Conservation (phyloP, 2,113 vertebrate genomes). For the Passer montanus region DNA sequence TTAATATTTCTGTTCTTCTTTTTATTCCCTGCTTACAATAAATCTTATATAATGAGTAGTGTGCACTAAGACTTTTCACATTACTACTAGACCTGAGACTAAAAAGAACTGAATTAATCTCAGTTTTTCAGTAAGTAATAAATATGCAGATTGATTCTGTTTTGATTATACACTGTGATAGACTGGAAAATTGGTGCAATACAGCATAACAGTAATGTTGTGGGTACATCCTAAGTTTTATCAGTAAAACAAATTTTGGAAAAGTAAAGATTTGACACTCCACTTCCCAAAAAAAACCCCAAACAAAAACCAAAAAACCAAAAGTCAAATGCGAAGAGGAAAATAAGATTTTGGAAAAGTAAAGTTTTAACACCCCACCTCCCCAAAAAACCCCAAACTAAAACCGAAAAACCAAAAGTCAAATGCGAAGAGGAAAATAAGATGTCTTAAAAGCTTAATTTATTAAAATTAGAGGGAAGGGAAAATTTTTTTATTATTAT, state of each 20-base stretch:
- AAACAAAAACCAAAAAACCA: not conserved
- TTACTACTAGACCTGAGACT: not conserved
- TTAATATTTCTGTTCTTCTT: not conserved
- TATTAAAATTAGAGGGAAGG: not conserved
- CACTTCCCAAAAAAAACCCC: not conserved
- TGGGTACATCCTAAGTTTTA: not conserved
- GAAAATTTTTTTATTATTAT: accelerated
- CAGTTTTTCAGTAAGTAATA: slow-evolving; percentile 8
- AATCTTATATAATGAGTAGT: not conserved
- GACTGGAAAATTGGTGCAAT: not conserved
- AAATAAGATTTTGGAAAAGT: no score
- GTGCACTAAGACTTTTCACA: not conserved
- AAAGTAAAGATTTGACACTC: not conserved
- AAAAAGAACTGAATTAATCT: not conserved
- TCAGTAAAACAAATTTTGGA: not conserved
- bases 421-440: not conserved
- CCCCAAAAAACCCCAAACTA: not conserved
- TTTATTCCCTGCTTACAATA: not conserved
- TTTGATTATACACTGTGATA: not conserved
- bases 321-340: not conserved
- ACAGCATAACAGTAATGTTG: not conserved
- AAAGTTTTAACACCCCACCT: not conserved
- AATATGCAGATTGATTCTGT: not conserved
- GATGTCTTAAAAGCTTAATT: not conserved
- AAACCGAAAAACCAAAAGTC: not conserved